phyloP scores from a whole-genome alignment of 2,113 vertebrate species.

The Dascyllus trimaculatus region DNA sequence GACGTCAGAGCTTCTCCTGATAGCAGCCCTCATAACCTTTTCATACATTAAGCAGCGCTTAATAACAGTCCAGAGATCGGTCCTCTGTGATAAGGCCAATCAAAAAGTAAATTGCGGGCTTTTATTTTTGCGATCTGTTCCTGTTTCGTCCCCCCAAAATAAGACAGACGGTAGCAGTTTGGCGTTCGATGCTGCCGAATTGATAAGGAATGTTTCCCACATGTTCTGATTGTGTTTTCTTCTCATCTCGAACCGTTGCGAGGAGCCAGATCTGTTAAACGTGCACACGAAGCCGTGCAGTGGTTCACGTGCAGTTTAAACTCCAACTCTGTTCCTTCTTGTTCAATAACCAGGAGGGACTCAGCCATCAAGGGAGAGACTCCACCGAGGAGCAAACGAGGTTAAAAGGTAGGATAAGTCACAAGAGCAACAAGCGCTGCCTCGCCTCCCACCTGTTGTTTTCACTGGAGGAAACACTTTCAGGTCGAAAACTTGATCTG shows the following conservation, averaged over 20 bases:
- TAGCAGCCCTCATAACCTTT: conserved; percentile 32
- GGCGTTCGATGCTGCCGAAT: conserved; percentile 24
- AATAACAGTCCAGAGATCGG: conserved; percentile 71
- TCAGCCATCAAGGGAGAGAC: conserved; percentile 24
- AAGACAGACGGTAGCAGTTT: conserved; percentile 82
- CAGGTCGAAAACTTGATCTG: conserved; percentile 56
- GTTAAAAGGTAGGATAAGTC: conserved; percentile 63
- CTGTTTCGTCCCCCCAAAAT: conserved; percentile 37
- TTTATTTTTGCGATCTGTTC: conserved; percentile 58
- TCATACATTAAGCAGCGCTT: conserved; percentile 34
- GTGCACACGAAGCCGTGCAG: not conserved
- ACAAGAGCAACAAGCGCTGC: conserved; percentile 37
- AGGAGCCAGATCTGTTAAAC: conserved; percentile 71
- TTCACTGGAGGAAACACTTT: conserved; percentile 63
- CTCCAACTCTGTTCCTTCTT: conserved; percentile 6
- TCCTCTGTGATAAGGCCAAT: conserved; percentile 75
- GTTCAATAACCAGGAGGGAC: conserved; percentile 31
- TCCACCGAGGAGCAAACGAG: conserved; percentile 19
- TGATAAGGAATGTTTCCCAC: conserved; percentile 85
- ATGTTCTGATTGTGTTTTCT: conserved; percentile 58
- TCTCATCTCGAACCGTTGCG: conserved; percentile 47
- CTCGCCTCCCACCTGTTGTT: conserved; percentile 77
- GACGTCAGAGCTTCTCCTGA: conserved; percentile 32
- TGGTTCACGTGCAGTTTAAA: conserved; percentile 27
- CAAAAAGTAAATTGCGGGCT: conserved; percentile 65